Base-by-base conservation (phyloP, 64 coral and sea anemone species). In the Orbicella faveolata region DNA sequence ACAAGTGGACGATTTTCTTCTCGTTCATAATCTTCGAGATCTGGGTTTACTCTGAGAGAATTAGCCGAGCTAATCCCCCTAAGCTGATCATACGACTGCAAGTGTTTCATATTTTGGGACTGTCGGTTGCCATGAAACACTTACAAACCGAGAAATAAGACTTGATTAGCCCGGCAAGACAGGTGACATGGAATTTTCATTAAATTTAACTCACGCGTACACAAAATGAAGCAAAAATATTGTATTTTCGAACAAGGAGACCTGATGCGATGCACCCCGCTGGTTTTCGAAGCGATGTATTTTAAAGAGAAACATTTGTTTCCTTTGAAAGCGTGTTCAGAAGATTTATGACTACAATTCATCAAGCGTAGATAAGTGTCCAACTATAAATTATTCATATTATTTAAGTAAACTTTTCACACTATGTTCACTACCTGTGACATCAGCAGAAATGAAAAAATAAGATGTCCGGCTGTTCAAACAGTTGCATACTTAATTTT, bases 1-100 rank as follows among this genome's bases (percentile, higher is more conserved):
- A 61, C 94, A 96, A 84, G 94, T 96, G 3, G 94, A 96, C 20
- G 94, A 96, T 80, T 96, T 96, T 75, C 84, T 96, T 36, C 67
- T 96, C 23, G 94, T 96, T 13, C 94, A 96, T 93, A 96, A 96
- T 87, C 69, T 96, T 4, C 88, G 82, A 13, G 94, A 96, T 69
- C 86, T 96, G 61, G 94, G 94, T 39, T 82, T 96, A n/a, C 54
- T 96, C 4, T 96, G 34, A 94, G 13, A 35, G 36, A 85, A 30
- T 85, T 85, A 85, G 51, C 20, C 12, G 26, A 26, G 16, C 41
- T 85, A 52, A 70, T 73, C 63, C 20, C 9, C 23, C 10, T 39
- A 39, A 83, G 81, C 81, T 23, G 81, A 67, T 39, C 59, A 23
- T 41, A 36, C 17, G 18, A 52, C 21, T 9, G 39, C 36, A 20